phyloP scores from a whole-genome alignment of 2,797 vertebrate species.

The Coregonus sp. region DNA sequence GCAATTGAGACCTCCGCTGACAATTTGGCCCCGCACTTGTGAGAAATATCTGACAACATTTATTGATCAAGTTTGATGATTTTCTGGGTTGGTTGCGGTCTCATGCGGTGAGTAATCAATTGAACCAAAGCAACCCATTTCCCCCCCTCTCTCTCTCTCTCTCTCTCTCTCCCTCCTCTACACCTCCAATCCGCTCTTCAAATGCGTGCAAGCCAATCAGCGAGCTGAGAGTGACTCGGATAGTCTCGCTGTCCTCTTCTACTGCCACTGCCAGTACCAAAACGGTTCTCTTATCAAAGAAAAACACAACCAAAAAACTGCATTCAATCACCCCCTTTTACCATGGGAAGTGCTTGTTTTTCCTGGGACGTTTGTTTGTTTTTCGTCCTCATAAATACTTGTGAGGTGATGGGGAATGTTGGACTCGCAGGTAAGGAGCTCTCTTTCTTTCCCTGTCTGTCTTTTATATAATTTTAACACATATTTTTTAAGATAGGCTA shows the following conservation, averaged over 20 bases:
- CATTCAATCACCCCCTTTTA: constrained; percentile 75
- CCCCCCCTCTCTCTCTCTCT: constrained; percentile 24
- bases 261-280: constrained; percentile 69
- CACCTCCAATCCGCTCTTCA: constrained; percentile 62
- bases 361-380: constrained; percentile 84
- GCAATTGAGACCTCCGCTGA: neutral
- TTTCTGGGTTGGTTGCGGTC: neutral
- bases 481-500: neutral
- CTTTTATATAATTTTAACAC: neutral
- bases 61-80: neutral
- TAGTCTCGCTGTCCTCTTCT: constrained; percentile 62
- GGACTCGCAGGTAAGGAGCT: constrained; percentile 85
- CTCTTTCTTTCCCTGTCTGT: constrained; percentile 32
- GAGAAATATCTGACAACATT: neutral
- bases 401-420: constrained; percentile 81
- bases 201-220: constrained; percentile 81
- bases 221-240: constrained; percentile 64
- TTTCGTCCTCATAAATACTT: constrained; percentile 81
- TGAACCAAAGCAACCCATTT: neutral
- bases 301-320: constrained; percentile 64
- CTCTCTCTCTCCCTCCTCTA: constrained; percentile 43
- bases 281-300: constrained; percentile 75
- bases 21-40: neutral
- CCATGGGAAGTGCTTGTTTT: constrained; percentile 86
- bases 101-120: neutral